Evolutionary conservation across 2,113 vertebrate species (phyloP).

Genomic region (Notarius lentiginosus): DNA sequence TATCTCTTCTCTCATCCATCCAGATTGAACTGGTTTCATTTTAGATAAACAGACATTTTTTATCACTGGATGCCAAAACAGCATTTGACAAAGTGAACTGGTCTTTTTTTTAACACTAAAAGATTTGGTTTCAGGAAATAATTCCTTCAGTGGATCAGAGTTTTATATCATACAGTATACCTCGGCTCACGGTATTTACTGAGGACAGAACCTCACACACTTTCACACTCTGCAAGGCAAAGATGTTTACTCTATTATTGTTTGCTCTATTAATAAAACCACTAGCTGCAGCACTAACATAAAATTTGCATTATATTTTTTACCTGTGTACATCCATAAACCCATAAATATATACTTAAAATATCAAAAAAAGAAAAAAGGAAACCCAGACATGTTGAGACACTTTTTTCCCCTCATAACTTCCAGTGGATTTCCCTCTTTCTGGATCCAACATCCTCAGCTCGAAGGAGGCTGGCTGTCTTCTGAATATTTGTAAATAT

Average conservation of each 20-base stretch:
- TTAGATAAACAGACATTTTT: not conserved
- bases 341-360: not conserved
- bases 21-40: not conserved
- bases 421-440: not conserved
- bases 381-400: too few relatives aligned
- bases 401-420: not conserved
- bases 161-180: not conserved
- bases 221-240: not conserved
- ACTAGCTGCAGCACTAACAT: too few relatives aligned
- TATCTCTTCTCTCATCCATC: not conserved
- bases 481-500: conserved; percentile 29
- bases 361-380: not conserved
- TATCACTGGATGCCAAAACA: not conserved
- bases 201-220: not conserved
- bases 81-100: not conserved
- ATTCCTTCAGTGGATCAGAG: not conserved
- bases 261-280: not conserved
- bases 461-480: not conserved
- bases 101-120: not conserved
- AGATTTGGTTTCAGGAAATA: not conserved
- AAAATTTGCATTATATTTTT: not conserved
- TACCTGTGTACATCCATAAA: not conserved
- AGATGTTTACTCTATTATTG: not conserved
- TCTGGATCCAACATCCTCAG: not conserved
- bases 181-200: not conserved